phyloP scores from a whole-genome alignment of 2,797 vertebrate species.

The Nyctalus aviator region DNA sequence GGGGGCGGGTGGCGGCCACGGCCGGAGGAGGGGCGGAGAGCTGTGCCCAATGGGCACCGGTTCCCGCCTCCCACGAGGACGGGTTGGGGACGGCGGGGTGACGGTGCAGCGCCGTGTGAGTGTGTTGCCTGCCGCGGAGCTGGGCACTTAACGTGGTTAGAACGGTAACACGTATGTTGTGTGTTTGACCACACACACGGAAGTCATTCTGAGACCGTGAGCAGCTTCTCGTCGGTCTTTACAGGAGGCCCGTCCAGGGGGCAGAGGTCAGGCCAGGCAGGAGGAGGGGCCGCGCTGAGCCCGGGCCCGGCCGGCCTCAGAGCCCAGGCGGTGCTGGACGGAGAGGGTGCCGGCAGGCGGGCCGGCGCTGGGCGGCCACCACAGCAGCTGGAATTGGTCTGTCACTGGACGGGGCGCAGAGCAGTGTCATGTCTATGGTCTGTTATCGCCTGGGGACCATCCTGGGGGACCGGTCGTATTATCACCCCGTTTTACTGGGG shows the following conservation, averaged over 20 bases:
- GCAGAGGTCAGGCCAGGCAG: background rate
- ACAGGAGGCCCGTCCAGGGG: accelerated
- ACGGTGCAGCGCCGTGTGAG: accelerated
- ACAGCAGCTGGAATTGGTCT: accelerated
- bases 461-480: accelerated
- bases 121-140: accelerated
- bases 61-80: background rate
- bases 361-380: accelerated
- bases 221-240: background rate
- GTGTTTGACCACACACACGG: too few species aligned
- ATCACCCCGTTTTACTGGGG: too few species aligned
- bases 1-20: too few species aligned
- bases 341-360: background rate
- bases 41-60: background rate
- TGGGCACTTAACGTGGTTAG: too few species aligned
- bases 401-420: background rate
- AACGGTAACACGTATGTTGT: background rate
- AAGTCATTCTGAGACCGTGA: background rate
- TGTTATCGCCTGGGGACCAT: too few species aligned
- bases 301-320: background rate
- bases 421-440: background rate
- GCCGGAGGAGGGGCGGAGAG: too few species aligned
- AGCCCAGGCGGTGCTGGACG: accelerated
- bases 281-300: background rate
- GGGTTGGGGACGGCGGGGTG: background rate